A percentile compares a stretch with the other conserved stretches of the same genome.
phyloP scores from a whole-genome alignment of 2,888 invertebrate genomes.

The Trachelus iudaicus region DNA sequence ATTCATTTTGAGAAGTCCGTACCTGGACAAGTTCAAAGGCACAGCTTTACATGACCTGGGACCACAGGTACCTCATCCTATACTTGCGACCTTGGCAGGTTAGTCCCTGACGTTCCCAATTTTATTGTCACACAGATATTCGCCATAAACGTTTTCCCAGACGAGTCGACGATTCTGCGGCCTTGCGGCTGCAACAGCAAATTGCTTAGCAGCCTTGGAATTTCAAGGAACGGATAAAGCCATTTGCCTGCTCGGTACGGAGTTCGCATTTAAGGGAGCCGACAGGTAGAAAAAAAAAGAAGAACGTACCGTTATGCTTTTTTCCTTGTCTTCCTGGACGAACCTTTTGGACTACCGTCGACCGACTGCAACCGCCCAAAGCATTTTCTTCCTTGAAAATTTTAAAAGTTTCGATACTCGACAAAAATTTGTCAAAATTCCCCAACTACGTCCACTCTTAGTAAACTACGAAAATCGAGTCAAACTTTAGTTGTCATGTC shows the following conservation, averaged over 20 bases:
- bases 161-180: background rate
- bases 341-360: background rate
- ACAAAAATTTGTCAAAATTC: background rate
- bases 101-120: background rate
- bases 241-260: constrained; percentile 15
- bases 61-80: background rate
- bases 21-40: background rate
- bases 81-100: background rate
- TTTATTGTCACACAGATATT: background rate
- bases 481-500: background rate
- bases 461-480: background rate
- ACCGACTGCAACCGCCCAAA: background rate
- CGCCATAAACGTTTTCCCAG: constrained; percentile 1
- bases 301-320: constrained; percentile 29
- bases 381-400: background rate
- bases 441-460: background rate
- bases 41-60: background rate
- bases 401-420: background rate
- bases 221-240: constrained; percentile 25
- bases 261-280: constrained; percentile 23
- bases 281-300: constrained; percentile 34
- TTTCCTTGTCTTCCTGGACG: background rate
- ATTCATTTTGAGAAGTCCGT: background rate
- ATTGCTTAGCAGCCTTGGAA: constrained; percentile 3
- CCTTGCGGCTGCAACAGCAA: background rate